Conservation (phyloP, 1,140 invertebrate species). For the Lordiphosa stackelbergi region DNA sequence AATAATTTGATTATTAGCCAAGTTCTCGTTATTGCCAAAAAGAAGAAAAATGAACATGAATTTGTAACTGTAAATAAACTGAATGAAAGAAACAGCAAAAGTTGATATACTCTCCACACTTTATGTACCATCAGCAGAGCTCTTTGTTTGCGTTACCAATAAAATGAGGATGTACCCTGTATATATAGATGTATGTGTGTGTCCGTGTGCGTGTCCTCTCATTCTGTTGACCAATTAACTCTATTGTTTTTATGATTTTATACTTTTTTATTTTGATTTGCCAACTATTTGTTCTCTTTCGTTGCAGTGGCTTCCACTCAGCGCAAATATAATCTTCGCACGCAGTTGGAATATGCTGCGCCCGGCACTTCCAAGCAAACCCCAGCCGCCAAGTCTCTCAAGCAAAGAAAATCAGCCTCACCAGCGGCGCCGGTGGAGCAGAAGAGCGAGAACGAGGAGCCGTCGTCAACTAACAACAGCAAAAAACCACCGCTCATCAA, state of each 20-base stretch:
- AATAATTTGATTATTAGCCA: constrained; percentile 44
- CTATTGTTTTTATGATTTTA: constrained; percentile 16
- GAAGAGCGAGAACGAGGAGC: constrained; percentile 55
- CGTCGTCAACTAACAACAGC: constrained; percentile 5
- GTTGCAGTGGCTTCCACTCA: constrained; percentile 34
- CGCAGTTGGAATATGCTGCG: constrained; percentile 8
- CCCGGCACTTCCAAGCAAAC: constrained; percentile 38
- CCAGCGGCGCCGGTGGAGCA: constrained; percentile 1
- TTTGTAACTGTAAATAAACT: constrained; percentile 50
- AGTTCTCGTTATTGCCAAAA: constrained; percentile 66
- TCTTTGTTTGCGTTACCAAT: constrained; percentile 6
- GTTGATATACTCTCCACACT: constrained; percentile 18
- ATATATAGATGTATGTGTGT: constrained; percentile 22
- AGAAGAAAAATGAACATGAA: constrained; percentile 13
- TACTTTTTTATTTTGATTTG: constrained; percentile 60
- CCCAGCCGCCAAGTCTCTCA: background rate
- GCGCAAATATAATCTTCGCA: constrained; percentile 46
- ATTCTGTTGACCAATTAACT: constrained; percentile 9
- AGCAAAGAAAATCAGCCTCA: background rate
- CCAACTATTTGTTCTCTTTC: constrained; percentile 40
- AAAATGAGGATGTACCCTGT: constrained; percentile 8
- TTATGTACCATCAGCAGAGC: background rate
- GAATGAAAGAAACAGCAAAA: constrained; percentile 18
- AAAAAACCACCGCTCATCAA: constrained; percentile 41
- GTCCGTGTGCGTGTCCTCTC: constrained; percentile 19